phyloP scores from a whole-genome alignment of 1,140 invertebrate species.

The Aphelenchoides avenae region DNA sequence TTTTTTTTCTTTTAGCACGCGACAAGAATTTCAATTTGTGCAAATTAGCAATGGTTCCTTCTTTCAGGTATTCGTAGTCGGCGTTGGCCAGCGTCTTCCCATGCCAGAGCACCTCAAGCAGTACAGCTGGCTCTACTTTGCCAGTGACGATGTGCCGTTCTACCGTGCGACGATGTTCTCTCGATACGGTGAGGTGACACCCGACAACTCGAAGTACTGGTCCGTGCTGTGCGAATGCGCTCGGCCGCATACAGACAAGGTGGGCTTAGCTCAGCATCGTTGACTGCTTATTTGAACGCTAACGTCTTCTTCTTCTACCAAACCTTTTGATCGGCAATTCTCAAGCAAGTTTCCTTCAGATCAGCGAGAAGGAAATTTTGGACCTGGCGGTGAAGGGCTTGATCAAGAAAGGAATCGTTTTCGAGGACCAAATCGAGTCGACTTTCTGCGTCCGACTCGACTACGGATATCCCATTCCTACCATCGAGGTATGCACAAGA shows the following conservation, averaged over 20 bases:
- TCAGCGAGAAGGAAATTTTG: conserved; percentile 49
- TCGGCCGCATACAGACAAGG: conserved; percentile 30
- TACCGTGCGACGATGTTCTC: conserved; percentile 52
- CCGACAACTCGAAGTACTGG: conserved; percentile 50
- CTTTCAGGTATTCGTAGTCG: conserved; percentile 48
- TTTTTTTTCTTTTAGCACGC: no score
- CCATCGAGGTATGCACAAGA: no score
- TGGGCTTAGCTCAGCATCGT: no score
- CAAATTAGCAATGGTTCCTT: neutral
- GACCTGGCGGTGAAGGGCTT: conserved; percentile 43
- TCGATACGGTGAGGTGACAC: conserved; percentile 45
- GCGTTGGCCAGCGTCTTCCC: conserved; percentile 46
- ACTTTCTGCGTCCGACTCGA: conserved; percentile 42
- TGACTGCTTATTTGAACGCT: no score
- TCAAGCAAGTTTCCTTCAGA: conserved; percentile 20
- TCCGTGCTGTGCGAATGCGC: conserved; percentile 56
- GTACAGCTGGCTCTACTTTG: conserved; percentile 57
- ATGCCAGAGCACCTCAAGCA: conserved; percentile 42
- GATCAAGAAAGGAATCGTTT: conserved; percentile 46
- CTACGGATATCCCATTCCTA: conserved; percentile 52
- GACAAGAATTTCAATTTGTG: neutral
- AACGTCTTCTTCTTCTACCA: no score
- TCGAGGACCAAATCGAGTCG: conserved; percentile 41
- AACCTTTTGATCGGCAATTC: neutral
- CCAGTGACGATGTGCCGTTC: conserved; percentile 49